These are phyloP conservation scores for Myotis davidii DNA, from an alignment of 2,113 vertebrate genomes.

Conservation along the genomic window DNA sequence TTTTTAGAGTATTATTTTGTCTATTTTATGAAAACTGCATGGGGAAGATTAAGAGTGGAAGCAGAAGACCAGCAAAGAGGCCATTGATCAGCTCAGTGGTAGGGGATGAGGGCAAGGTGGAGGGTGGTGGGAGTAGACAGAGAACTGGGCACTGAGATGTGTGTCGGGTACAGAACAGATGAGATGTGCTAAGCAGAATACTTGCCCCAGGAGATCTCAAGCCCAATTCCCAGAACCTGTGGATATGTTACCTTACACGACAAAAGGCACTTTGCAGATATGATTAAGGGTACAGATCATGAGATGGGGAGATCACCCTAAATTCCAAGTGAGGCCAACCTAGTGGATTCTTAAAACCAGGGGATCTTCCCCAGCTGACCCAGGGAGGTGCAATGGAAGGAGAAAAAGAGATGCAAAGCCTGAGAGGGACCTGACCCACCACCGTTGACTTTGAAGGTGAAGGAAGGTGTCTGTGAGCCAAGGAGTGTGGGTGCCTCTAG, in stretches of 20 bases:
- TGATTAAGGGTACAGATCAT: background rate
- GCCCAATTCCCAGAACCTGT: background rate
- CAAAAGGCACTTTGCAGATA: background rate
- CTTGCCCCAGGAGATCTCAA: rapidly evolving
- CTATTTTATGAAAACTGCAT: background rate
- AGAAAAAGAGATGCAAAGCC: background rate
- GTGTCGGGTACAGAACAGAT: background rate
- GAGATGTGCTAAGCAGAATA: background rate
- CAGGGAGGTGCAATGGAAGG: background rate
- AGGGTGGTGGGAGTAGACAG: background rate
- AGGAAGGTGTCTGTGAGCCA: background rate
- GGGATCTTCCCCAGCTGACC: background rate
- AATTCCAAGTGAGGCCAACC: background rate
- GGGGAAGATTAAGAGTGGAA: background rate
- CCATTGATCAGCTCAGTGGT: background rate
- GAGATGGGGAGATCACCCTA: background rate
- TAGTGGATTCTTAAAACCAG: too few species aligned
- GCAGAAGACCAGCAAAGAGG: background rate
- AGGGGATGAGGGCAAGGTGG: background rate
- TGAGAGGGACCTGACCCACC: background rate
- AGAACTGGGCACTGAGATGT: background rate
- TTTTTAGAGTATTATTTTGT: background rate
- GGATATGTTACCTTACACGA: background rate
- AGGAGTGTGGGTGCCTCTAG: background rate
- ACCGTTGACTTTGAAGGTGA: background rate